phyloP scores from a whole-genome alignment of 2,888 invertebrate species.

The Xestoiulus laeticollis region DNA sequence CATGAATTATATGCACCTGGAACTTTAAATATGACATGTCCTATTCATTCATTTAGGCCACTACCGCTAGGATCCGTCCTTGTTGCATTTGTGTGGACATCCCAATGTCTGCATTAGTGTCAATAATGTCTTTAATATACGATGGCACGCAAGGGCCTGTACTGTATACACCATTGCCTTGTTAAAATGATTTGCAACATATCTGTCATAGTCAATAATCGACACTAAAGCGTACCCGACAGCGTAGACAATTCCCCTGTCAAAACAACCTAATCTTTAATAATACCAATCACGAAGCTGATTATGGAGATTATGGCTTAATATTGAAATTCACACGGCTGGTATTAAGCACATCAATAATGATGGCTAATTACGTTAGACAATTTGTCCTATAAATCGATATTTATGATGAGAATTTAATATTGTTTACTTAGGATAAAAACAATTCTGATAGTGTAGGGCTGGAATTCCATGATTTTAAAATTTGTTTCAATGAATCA shows the following conservation, averaged over 20 bases:
- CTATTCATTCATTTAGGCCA: not conserved
- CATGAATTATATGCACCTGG: too few species aligned
- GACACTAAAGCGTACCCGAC: not conserved
- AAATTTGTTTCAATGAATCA: not conserved
- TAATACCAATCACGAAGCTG: not conserved
- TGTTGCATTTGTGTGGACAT: not conserved
- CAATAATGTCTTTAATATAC: not conserved
- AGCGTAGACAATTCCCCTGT: conserved; percentile 5
- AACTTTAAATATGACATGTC: too few species aligned
- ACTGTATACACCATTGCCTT: not conserved
- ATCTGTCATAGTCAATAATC: conserved; percentile 6
- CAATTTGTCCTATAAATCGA: not conserved
- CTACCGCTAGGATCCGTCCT: not conserved
- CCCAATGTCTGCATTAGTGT: not conserved
- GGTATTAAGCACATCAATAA: not conserved
- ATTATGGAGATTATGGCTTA: conserved; percentile 1
- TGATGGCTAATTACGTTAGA: not conserved
- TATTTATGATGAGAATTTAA: not conserved
- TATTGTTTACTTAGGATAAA: not conserved
- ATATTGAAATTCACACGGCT: not conserved
- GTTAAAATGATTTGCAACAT: not conserved
- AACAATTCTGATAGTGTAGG: not conserved
- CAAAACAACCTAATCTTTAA: not conserved
- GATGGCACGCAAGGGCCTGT: not conserved
- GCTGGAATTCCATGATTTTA: not conserved